These are phyloP conservation scores for Drosophila aldrichi DNA, from an alignment of 2,888 invertebrate genomes.

Conservation along the genomic window DNA sequence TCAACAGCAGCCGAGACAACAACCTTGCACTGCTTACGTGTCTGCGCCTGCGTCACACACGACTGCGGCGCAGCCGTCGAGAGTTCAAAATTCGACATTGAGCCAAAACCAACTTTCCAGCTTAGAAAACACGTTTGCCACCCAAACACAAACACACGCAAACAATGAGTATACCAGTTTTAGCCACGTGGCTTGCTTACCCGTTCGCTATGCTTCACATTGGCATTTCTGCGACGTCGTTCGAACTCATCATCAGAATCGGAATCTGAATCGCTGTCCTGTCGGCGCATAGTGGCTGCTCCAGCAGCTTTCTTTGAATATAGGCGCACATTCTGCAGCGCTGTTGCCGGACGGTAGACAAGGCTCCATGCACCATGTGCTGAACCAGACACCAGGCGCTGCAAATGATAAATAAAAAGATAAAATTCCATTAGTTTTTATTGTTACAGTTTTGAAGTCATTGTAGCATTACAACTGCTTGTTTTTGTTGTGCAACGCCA, in stretches of 20 bases:
- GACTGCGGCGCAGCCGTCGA: not conserved
- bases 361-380: constrained; percentile 50
- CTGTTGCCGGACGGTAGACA: constrained; percentile 30
- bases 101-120: constrained; percentile 1
- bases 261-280: constrained; percentile 87
- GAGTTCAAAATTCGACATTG: constrained; percentile 51
- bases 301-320: constrained; percentile 78
- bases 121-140: constrained; percentile 36
- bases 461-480: constrained; percentile 31
- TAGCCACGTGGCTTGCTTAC: constrained; percentile 66
- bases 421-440: not conserved
- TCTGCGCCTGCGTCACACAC: constrained; percentile 38
- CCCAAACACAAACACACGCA: not conserved
- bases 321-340: constrained; percentile 57
- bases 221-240: constrained; percentile 65
- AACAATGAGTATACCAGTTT: not conserved
- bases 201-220: constrained; percentile 74
- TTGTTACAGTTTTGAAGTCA: constrained; percentile 22
- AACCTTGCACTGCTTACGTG: constrained; percentile 8
- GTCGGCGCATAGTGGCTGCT: constrained; percentile 65
- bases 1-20: not conserved
- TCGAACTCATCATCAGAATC: constrained; percentile 86
- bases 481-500: not conserved
- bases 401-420: constrained; percentile 21
- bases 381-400: constrained; percentile 37